These are phyloP conservation scores for Poeciliopsis presidionis DNA, from an alignment of 2,797 vertebrate species.

Conservation along the genomic window DNA sequence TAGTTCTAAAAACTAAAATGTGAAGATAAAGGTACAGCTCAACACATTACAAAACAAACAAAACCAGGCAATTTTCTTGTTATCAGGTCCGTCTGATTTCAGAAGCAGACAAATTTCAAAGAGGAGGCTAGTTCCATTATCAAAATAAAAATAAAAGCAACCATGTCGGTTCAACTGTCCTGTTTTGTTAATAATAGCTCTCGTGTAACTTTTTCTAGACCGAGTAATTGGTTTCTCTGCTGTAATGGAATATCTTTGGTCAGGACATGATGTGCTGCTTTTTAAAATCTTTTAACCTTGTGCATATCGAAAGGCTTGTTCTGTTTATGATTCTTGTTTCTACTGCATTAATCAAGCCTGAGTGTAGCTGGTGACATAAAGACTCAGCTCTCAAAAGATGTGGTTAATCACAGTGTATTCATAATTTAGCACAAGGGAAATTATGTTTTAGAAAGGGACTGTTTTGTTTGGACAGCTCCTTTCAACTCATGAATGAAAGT, in stretches of 20 bases:
- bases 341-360: not conserved
- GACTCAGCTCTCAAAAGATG: not conserved
- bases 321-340: not conserved
- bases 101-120: not conserved
- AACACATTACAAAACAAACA: not conserved
- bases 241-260: not conserved
- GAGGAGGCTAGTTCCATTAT: not conserved
- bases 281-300: not conserved
- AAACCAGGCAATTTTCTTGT: not conserved
- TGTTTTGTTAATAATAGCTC: not conserved
- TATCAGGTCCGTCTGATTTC: accelerated
- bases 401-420: not conserved
- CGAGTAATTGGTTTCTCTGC: not conserved
- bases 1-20: not conserved
- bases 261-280: not conserved
- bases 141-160: not conserved
- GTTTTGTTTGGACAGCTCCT: not conserved
- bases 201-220: not conserved
- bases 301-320: not conserved
- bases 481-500: not conserved
- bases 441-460: not conserved
- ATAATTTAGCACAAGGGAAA: not conserved
- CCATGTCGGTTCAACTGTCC: no score
- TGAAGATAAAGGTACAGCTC: not conserved
- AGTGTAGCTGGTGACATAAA: not conserved